Base-by-base conservation (phyloP, 2,113 vertebrate species). In the Brachyhypopomus occidentalis region DNA sequence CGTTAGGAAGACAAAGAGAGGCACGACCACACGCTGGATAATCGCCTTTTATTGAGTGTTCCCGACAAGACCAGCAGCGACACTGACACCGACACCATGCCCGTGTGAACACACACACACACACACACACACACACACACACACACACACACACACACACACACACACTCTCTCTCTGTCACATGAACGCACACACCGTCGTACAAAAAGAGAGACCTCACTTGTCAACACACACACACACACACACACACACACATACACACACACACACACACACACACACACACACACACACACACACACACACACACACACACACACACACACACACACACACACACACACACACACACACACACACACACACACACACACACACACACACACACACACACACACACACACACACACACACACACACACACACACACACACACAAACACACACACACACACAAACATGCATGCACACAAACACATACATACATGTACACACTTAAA, bases 41-140 rank as follows among this genome's bases (percentile, higher is more conserved):
- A 90, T 90, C 87, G 66, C 74, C 89, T 87, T 89, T 90, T 90
- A 90, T 90, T 90, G 87, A 88, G 86, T 88, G 79, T 72, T 80
- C 78, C 78, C 75, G 83, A 87, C 86, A 88, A 81, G 76, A 80
- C 81, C 83, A 55, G 83, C 78, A 30, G 87, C 55, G 75, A 78
- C 79, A 63, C 76, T 82, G 86, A 86, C 82, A 87, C 79, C 1
- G 82, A 86, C 78, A 81, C 75, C 19, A 75, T 71, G 77, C 64
- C 45, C 58, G 27, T 36, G 64, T 17, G 20, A 52, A 30, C 41
- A 11, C 63, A 19, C 64, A 77, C 74, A 59, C 38, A 25, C 55
- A 62, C 78, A 74, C 70, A 60, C 56, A 20, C 36, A n/a, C 69
- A 23, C 17, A 69, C 45, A 23, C 27, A 17, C 38, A 56, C 58